These are phyloP conservation scores for Halocynthia roretzi DNA, from an alignment of 23 tunicate genomes.

Conservation along the genomic window DNA sequence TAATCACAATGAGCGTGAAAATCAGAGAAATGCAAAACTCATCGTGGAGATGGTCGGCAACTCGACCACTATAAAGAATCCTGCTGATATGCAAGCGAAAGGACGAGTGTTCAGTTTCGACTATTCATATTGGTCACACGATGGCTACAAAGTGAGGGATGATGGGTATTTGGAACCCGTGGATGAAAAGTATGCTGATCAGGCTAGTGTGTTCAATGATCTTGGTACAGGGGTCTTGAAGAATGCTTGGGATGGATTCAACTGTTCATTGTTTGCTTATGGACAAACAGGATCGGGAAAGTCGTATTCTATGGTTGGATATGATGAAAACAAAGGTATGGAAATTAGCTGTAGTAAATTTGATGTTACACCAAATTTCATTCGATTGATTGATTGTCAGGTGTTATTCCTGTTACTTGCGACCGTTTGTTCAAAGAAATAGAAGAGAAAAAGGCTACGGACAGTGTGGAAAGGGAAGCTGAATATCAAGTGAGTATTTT, in stretches of 20 bases:
- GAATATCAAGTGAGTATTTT: conserved; percentile 62
- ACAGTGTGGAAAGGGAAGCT: conserved; percentile 47
- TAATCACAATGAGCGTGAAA: conserved; percentile 84
- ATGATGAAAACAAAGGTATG: conserved; percentile 70
- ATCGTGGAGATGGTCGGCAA: conserved; percentile 60
- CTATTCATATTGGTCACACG: conserved; percentile 95
- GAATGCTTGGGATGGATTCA: conserved; percentile 92
- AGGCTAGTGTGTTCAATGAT: conserved; percentile 66
- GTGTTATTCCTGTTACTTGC: conserved; percentile 78
- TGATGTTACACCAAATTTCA: neutral
- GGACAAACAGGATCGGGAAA: conserved; percentile 98
- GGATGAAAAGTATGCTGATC: conserved; percentile 77
- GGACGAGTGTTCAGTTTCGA: conserved; percentile 72
- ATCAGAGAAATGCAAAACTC: conserved; percentile 56
- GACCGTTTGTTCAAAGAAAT: conserved; percentile 83
- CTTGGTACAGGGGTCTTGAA: conserved; percentile 54
- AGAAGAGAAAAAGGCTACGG: conserved; percentile 48
- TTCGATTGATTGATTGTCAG: conserved; percentile 19
- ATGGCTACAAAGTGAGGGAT: conserved; percentile 66
- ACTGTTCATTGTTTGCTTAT: conserved; percentile 92
- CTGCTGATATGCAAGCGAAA: conserved; percentile 27
- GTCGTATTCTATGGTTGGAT: conserved; percentile 95
- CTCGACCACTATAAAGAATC: conserved; percentile 71
- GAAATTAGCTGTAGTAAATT: neutral
- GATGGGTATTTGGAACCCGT: conserved; percentile 82